These are phyloP conservation scores for Pristionchus maxplancki DNA, from an alignment of 2,888 invertebrate genomes.

Conservation along the genomic window DNA sequence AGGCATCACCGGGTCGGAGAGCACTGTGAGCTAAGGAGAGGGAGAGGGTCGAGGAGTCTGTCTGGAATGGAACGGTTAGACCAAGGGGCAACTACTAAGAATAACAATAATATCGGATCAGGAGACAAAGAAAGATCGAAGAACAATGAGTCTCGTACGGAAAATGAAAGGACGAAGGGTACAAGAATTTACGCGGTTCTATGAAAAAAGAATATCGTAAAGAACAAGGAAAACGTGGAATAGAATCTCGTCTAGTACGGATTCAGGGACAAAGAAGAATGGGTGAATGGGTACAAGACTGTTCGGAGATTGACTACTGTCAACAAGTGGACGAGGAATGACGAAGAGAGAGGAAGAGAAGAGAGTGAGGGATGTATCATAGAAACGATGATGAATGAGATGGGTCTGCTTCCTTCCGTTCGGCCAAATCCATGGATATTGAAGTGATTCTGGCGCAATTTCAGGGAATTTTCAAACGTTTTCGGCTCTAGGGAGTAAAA, in stretches of 20 bases:
- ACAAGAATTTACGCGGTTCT: too few relatives aligned
- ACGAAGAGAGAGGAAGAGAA: slow-evolving; percentile 14
- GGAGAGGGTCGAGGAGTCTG: neutral
- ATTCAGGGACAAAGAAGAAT: neutral
- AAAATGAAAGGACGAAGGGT: too few relatives aligned
- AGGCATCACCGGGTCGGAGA: neutral
- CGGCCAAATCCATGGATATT: neutral
- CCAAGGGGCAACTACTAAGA: too few relatives aligned
- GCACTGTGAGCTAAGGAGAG: neutral
- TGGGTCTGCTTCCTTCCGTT: neutral
- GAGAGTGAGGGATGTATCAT: slow-evolving; percentile 45
- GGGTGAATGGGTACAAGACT: neutral
- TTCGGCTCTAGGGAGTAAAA: neutral
- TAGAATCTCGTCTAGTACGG: too few relatives aligned
- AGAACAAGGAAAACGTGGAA: too few relatives aligned
- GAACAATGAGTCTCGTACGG: too few relatives aligned
- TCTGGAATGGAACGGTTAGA: neutral
- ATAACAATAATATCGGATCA: too few relatives aligned
- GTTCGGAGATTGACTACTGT: neutral
- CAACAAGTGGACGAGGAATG: neutral
- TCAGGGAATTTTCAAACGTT: neutral
- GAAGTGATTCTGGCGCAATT: neutral
- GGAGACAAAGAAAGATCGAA: too few relatives aligned
- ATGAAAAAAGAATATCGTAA: too few relatives aligned
- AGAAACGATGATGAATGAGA: slow-evolving; percentile 45